Percentiles rank a stretch among this genome's conserved stretches.
Evolutionary conservation across 1,140 invertebrate species (phyloP).

Genomic region (Leptinotarsa texana): DNA sequence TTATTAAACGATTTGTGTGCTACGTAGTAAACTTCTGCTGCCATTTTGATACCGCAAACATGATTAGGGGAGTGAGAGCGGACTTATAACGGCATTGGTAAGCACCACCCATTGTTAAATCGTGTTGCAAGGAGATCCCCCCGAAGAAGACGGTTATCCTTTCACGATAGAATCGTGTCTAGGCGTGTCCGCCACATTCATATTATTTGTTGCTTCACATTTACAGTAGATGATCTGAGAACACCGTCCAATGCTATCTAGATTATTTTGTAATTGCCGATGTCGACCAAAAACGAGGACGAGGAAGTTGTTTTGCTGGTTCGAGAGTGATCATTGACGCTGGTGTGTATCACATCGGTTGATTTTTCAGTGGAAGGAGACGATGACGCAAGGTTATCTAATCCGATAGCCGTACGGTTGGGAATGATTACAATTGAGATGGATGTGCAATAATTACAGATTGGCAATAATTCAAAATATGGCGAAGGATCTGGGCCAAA

Average conservation of each 20-base stretch:
- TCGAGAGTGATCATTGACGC: too few species aligned
- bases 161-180: constrained; percentile 39
- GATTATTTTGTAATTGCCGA: constrained; percentile 1
- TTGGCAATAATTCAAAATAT: too few species aligned
- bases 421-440: too few species aligned
- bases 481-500: too few species aligned
- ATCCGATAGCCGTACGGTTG: too few species aligned
- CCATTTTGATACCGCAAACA: constrained; percentile 33
- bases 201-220: constrained; percentile 18
- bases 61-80: constrained; percentile 29
- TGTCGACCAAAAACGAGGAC: neutral
- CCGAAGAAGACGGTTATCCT: constrained; percentile 34
- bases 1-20: too few species aligned
- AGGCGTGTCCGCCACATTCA: constrained; percentile 34
- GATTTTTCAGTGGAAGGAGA: too few species aligned
- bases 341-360: too few species aligned
- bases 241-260: neutral
- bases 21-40: neutral
- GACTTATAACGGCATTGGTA: constrained; percentile 35
- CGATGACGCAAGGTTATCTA: too few species aligned
- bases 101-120: constrained; percentile 38
- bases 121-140: constrained; percentile 30
- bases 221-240: constrained; percentile 8
- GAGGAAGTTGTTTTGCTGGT: neutral
- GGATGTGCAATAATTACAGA: too few species aligned